These are phyloP conservation scores for Chironomus striatipennis DNA, from an alignment of 1,140 invertebrate species.

Conservation along the genomic window DNA sequence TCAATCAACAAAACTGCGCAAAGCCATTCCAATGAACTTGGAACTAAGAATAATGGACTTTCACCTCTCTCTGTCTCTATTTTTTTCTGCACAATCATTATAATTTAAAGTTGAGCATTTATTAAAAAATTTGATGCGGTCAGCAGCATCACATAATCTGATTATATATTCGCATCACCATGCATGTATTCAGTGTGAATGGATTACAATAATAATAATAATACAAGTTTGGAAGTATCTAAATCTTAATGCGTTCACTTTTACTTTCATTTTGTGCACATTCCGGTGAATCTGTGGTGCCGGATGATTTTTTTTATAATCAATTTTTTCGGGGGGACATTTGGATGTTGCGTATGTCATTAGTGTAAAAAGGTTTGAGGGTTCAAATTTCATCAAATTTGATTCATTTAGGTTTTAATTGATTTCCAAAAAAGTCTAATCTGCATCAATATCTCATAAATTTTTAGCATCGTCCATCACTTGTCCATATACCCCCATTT, in stretches of 20 bases:
- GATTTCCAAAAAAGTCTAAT: too few relatives aligned
- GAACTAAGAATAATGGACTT: background rate
- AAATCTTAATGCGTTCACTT: background rate
- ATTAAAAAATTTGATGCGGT: constrained; percentile 6
- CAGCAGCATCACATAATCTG: background rate
- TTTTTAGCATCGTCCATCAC: too few relatives aligned
- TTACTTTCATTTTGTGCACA: background rate
- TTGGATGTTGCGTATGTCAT: too few relatives aligned
- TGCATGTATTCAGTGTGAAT: background rate
- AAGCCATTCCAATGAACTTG: background rate
- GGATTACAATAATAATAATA: background rate
- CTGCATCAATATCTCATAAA: too few relatives aligned
- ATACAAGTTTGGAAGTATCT: background rate
- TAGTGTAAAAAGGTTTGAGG: too few relatives aligned
- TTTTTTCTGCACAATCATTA: background rate
- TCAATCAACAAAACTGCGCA: too few relatives aligned
- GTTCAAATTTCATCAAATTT: too few relatives aligned
- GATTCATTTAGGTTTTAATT: too few relatives aligned
- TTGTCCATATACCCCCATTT: too few relatives aligned
- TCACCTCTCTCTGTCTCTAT: background rate
- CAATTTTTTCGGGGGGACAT: too few relatives aligned
- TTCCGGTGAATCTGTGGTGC: too few relatives aligned
- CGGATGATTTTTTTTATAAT: too few relatives aligned
- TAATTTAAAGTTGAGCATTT: background rate
- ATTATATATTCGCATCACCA: background rate